Base-by-base conservation (phyloP, 2,888 invertebrate genomes). In the Pachydiplax longipennis region DNA sequence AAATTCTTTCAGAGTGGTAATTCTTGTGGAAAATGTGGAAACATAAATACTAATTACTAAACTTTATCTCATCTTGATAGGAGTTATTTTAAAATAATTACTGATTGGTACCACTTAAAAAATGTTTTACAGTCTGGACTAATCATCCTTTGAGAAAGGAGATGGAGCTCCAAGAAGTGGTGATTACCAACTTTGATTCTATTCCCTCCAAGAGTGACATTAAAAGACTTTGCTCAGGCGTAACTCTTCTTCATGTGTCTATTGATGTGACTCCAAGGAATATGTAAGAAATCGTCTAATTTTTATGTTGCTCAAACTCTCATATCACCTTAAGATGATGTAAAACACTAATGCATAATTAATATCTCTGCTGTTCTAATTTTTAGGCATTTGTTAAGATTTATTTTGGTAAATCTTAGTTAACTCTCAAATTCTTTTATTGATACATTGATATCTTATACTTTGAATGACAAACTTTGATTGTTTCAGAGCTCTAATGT, bases 91-190 rank as follows among this genome's bases (percentile, higher is more conserved):
- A 35, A 35, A 80, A 80, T 37, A 73, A 12, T n/a, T n/a, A n/a
- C n/a, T 22, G n/a, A 73, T n/a, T 73, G 22, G 2, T n/a, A 2
- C n/a, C 25, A 25, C 5, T 58, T 3, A 12, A 40, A 35, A 13
- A 40, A 0, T 83, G 1, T 87, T 87, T 65, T 13, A 0, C 61
- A 87, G 87, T 87, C 0, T 87, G 61, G 87, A 37, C 4, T 10
- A 87, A 87, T 31, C 87, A 87, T 61, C 87, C 87, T 10, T 37
- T 87, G 58, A 58, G n/a, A 13, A 37, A 58, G n/a, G 87, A 87
- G 58, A 61, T 61, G 65, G 18, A 35, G 18, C 35, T 87, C 22
- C 58, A 18, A 18, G 87, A 87, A 61, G 87, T 87, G 2, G 37
- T 87, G 35, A 22, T 87, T 6, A 65, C 87, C 12, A 87, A 87